These are phyloP conservation scores for Anastatus disparis DNA, from an alignment of 1,140 invertebrate genomes.

Conservation along the genomic window DNA sequence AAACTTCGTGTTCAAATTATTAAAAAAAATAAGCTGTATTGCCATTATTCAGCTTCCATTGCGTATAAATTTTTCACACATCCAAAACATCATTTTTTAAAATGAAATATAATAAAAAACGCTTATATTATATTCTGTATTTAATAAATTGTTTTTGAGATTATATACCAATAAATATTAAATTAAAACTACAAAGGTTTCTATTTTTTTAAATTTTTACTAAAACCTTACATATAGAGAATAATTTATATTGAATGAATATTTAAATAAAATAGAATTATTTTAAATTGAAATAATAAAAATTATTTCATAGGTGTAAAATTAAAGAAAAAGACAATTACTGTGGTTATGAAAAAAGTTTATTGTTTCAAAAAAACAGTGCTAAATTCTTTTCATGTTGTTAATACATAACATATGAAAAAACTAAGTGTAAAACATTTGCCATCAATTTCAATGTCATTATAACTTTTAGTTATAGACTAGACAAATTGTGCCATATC, in stretches of 20 bases:
- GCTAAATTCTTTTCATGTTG: conserved; percentile 15
- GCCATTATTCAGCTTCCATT: conserved; percentile 26
- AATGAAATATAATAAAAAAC: conserved; percentile 22
- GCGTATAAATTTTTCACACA: conserved; percentile 15
- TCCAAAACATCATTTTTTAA: conserved; percentile 17
- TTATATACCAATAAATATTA: conserved; percentile 18
- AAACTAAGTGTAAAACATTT: conserved; percentile 25
- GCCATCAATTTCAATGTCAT: conserved; percentile 17
- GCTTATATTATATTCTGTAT: conserved; percentile 18
- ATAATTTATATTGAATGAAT: too few relatives aligned
- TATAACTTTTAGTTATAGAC: conserved; percentile 17
- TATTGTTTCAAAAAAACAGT: conserved; percentile 38
- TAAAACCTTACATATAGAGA: neutral
- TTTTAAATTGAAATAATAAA: neutral
- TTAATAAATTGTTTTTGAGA: conserved; percentile 21
- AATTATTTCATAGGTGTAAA: conserved; percentile 1
- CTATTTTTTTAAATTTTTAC: neutral
- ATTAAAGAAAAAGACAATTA: too few relatives aligned
- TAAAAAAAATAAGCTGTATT: conserved; percentile 18
- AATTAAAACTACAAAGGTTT: conserved; percentile 13
- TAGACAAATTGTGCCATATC: conserved; percentile 30
- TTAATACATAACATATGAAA: conserved; percentile 20
- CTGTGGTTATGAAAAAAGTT: too few relatives aligned
- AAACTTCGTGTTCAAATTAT: conserved; percentile 32
- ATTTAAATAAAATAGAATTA: neutral